phyloP scores from a whole-genome alignment of 2,797 vertebrate genomes.

The Cheirogaleus major region DNA sequence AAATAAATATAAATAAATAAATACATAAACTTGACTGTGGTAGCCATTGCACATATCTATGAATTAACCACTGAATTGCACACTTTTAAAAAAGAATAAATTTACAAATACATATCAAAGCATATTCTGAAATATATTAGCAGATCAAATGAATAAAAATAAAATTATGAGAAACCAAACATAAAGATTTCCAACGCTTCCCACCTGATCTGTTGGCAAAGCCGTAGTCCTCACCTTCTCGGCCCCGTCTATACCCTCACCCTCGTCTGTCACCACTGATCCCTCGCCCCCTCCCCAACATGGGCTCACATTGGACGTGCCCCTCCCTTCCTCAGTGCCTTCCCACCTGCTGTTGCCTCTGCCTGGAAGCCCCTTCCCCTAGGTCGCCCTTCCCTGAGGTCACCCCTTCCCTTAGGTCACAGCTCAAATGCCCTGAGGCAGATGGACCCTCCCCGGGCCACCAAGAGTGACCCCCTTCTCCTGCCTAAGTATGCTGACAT shows the following conservation, averaged over 20 bases:
- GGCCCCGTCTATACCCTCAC: background rate
- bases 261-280: background rate
- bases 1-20: too few relatives aligned
- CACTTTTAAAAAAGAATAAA: background rate
- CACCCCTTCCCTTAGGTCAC: background rate
- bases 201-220: accelerated
- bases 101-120: background rate
- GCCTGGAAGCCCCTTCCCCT: background rate
- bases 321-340: accelerated
- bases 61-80: background rate
- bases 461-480: background rate
- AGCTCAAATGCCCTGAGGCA: background rate
- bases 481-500: background rate
- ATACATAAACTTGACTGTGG: too few relatives aligned
- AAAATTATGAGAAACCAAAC: background rate
- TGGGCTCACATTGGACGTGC: accelerated
- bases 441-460: background rate
- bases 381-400: too few relatives aligned
- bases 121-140: background rate
- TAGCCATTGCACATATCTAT: accelerated
- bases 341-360: too few relatives aligned
- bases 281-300: too few relatives aligned
- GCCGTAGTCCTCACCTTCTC: accelerated
- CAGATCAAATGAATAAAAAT: background rate
- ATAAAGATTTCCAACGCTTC: accelerated